phyloP scores from a whole-genome alignment of 1,140 invertebrate genomes.

The Euura lappo region DNA sequence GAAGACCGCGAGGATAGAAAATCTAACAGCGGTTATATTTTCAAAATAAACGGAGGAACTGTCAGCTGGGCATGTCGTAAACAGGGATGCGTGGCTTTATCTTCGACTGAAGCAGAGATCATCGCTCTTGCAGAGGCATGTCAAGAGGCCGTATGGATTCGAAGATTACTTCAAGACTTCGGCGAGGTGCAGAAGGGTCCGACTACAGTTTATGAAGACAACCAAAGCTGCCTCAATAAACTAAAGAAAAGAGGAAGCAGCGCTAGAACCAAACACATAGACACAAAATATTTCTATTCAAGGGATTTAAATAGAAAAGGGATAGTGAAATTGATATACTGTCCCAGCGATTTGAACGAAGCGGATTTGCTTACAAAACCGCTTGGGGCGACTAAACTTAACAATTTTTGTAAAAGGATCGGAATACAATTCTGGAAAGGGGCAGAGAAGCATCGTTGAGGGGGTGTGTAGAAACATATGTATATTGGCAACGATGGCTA shows the following conservation, averaged over 20 bases:
- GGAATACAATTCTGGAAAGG: not conserved
- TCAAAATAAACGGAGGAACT: constrained; percentile 21
- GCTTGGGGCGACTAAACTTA: constrained; percentile 3
- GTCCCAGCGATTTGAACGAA: constrained; percentile 15
- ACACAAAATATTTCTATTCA: constrained; percentile 1
- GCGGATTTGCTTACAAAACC: constrained; percentile 24
- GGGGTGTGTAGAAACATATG: constrained; percentile 16
- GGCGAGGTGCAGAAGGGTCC: not conserved
- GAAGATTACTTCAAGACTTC: constrained; percentile 12
- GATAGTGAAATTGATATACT: constrained; percentile 12
- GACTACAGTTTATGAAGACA: constrained; percentile 23
- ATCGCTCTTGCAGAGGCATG: constrained; percentile 28
- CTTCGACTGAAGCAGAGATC: constrained; percentile 38
- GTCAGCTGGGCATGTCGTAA: constrained; percentile 15
- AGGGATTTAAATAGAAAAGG: constrained; percentile 8
- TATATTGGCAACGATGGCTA: no score
- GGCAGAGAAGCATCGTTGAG: constrained; percentile 15
- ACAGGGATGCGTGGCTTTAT: constrained; percentile 31
- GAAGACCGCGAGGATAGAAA: constrained; percentile 22
- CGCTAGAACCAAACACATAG: constrained; percentile 11
- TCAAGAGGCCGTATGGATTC: constrained; percentile 33
- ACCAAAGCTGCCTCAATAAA: constrained; percentile 20
- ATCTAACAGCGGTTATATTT: constrained; percentile 27
- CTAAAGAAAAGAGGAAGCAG: constrained; percentile 4
- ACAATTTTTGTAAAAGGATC: constrained; percentile 12